phyloP scores from a whole-genome alignment of 1,140 invertebrate species.

The Temnothorax curvispinosus region DNA sequence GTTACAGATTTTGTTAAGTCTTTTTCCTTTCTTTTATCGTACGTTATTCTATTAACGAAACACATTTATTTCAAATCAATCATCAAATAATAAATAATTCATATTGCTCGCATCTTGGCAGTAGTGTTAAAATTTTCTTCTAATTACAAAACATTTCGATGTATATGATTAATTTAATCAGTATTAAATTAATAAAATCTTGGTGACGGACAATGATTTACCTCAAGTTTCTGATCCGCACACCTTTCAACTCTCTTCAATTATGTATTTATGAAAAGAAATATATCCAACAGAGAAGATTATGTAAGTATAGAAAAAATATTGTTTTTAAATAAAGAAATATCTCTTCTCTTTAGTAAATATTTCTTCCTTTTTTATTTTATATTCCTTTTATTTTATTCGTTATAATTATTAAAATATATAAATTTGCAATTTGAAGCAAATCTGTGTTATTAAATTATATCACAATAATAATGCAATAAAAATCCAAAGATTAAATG shows the following conservation, averaged over 20 bases:
- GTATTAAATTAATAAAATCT: not conserved
- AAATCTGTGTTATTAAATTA: not conserved
- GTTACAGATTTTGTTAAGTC: not conserved
- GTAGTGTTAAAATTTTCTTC: not conserved
- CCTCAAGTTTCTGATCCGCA: not conserved
- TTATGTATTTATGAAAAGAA: not conserved
- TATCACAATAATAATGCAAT: not conserved
- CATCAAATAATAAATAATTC: not conserved
- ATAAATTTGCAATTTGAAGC: conserved; percentile 2
- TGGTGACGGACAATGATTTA: not conserved
- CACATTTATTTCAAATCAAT: not conserved
- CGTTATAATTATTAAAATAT: not conserved
- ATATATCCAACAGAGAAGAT: not conserved
- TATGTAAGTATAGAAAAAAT: not conserved
- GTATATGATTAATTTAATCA: not conserved
- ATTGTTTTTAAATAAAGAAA: not conserved
- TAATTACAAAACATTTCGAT: not conserved
- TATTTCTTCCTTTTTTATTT: too few relatives aligned
- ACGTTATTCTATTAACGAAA: not conserved
- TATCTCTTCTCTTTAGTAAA: not conserved
- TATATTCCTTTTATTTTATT: not conserved
- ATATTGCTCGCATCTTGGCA: not conserved
- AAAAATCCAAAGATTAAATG: conserved; percentile 18
- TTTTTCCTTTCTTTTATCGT: not conserved
- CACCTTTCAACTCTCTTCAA: not conserved